Conservation (phyloP, 2,797 vertebrate species). For the Uromys caudimaculatus region DNA sequence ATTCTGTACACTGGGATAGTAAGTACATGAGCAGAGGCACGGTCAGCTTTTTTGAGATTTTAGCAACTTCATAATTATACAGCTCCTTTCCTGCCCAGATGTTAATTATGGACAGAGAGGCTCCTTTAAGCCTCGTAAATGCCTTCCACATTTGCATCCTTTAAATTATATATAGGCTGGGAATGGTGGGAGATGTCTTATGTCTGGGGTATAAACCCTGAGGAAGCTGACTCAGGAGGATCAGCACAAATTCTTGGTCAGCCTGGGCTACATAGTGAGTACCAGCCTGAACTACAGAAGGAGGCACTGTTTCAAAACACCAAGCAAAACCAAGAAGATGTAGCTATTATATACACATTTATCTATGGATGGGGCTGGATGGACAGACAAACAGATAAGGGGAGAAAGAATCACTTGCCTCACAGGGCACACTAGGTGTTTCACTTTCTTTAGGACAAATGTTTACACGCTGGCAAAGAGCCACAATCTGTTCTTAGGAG, state of each 20-base stretch:
- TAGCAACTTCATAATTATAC: constrained; percentile 41
- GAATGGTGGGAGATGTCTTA: background rate
- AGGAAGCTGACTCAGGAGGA: background rate
- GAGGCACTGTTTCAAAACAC: background rate
- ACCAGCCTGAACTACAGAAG: too few relatives aligned
- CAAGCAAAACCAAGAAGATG: too few relatives aligned
- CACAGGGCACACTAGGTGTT: background rate
- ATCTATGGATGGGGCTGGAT: background rate
- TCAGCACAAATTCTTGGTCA: background rate
- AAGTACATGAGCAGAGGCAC: constrained; percentile 3
- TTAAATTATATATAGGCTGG: background rate
- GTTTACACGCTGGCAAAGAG: background rate
- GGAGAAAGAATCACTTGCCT: background rate
- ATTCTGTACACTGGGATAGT: constrained; percentile 24
- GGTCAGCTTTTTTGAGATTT: constrained; percentile 24
- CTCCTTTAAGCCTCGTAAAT: constrained; percentile 39
- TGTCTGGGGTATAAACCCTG: background rate
- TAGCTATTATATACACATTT: background rate
- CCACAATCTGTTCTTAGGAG: constrained; percentile 35
- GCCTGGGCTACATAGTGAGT: background rate
- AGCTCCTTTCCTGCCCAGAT: background rate
- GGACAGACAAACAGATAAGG: background rate
- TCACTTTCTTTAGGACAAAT: background rate
- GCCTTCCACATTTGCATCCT: constrained; percentile 26
- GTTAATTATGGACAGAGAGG: background rate